These are phyloP conservation scores for Saccopteryx leptura DNA, from an alignment of 2,113 vertebrate species.

Conservation along the genomic window DNA sequence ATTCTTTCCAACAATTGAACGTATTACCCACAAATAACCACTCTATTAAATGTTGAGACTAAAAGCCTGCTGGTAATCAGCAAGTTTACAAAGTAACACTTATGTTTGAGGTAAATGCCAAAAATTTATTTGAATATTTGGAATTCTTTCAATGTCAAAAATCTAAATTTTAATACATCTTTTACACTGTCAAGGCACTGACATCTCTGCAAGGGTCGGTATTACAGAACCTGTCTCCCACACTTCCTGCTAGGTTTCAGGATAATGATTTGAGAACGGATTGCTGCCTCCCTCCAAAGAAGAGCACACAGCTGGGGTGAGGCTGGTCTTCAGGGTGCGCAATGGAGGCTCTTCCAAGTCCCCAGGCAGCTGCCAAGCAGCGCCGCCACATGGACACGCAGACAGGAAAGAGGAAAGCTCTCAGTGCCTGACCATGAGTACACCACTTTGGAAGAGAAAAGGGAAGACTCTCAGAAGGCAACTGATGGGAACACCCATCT, in stretches of 20 bases:
- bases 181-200: neutral
- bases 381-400: neutral
- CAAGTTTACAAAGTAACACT: constrained; percentile 35
- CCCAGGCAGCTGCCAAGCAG: neutral
- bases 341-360: neutral
- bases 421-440: neutral
- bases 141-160: neutral
- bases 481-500: neutral
- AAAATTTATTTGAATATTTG: neutral
- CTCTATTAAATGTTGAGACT: neutral
- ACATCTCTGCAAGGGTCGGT: neutral
- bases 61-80: neutral
- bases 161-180: neutral
- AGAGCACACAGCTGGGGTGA: neutral
- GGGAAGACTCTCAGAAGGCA: neutral
- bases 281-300: neutral
- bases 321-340: neutral
- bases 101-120: neutral
- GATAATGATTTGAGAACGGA: neutral
- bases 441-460: neutral
- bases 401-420: neutral
- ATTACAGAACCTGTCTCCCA: neutral
- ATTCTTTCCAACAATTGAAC: constrained; percentile 42
- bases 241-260: too few species aligned
- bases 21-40: neutral